Conservation (phyloP, 1,140 invertebrate genomes). For the Globodera rostochiensis region DNA sequence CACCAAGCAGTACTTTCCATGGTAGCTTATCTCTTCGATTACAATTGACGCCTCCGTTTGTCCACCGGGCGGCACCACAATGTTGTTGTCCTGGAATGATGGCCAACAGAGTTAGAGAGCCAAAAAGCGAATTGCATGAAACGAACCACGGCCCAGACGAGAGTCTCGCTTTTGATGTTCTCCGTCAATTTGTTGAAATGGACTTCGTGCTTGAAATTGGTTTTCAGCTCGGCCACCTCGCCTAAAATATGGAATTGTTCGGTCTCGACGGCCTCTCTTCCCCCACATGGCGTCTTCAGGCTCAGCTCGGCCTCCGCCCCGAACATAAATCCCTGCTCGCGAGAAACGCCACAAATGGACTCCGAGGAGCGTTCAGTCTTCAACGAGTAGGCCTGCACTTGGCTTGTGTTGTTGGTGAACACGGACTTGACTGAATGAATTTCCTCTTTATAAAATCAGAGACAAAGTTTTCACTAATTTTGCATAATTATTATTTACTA, state of each 20-base stretch:
- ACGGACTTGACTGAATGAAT: conserved; percentile 67
- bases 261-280: background rate
- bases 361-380: conserved; percentile 68
- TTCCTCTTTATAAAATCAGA: conserved; percentile 56
- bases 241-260: conserved; percentile 46
- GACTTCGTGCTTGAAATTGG: conserved; percentile 69
- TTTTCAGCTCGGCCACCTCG: conserved; percentile 68
- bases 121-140: background rate
- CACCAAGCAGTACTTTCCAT: conserved; percentile 66
- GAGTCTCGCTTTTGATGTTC: conserved; percentile 66
- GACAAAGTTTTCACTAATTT: no score
- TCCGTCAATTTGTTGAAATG: conserved; percentile 67
- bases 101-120: background rate
- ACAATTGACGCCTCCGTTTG: conserved; percentile 67
- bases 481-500: no score
- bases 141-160: conserved; percentile 68
- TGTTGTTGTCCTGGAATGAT: conserved; percentile 4
- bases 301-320: conserved; percentile 68
- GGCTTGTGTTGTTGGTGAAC: conserved; percentile 68
- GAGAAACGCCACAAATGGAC: conserved; percentile 64
- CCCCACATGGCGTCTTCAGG: conserved; percentile 68
- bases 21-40: conserved; percentile 68
- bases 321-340: conserved; percentile 68
- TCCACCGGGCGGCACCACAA: conserved; percentile 64
- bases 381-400: conserved; percentile 69